Evolutionary conservation across 2,113 vertebrate species (phyloP).

Genomic region (Megaleporinus macrocephalus): DNA sequence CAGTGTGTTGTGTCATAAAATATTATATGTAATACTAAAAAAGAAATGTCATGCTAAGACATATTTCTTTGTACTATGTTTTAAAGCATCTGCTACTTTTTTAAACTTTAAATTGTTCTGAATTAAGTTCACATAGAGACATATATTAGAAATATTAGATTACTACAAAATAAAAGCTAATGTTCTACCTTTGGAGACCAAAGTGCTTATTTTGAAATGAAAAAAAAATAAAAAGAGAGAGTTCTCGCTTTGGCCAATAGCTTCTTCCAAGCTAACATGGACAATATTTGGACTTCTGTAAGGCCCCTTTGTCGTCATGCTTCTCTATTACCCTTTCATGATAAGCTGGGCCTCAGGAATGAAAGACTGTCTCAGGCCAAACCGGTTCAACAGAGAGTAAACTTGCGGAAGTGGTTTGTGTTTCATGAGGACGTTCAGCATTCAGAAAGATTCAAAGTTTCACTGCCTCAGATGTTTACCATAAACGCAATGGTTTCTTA

Average conservation of each 20-base stretch:
- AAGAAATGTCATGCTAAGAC: not conserved
- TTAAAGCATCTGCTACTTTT: not conserved
- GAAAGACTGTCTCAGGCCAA: conserved; percentile 53
- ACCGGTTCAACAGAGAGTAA: conserved; percentile 78
- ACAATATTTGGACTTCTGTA: conserved; percentile 15
- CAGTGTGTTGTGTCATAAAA: no score
- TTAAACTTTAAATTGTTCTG: not conserved
- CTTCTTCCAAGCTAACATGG: not conserved
- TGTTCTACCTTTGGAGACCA: not conserved
- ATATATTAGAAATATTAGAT: no score
- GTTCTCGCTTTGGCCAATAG: not conserved
- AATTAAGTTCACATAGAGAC: not conserved
- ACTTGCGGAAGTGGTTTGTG: conserved; percentile 24
- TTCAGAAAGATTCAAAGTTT: conserved; percentile 61
- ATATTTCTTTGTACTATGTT: not conserved
- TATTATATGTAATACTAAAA: no score
- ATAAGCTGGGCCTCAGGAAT: conserved; percentile 13
- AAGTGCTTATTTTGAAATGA: not conserved
- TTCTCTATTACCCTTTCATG: conserved; percentile 27
- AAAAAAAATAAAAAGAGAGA: no score
- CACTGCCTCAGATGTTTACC: conserved; percentile 29
- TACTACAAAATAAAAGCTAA: not conserved
- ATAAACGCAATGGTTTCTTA: not conserved
- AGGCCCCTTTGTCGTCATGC: conserved; percentile 2
- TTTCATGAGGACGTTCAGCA: conserved; percentile 29